Evolutionary conservation across 2,888 invertebrate species (phyloP), one percentile per base, ranked within the genome.

Genomic region (Brassicogethes aeneus): DNA sequence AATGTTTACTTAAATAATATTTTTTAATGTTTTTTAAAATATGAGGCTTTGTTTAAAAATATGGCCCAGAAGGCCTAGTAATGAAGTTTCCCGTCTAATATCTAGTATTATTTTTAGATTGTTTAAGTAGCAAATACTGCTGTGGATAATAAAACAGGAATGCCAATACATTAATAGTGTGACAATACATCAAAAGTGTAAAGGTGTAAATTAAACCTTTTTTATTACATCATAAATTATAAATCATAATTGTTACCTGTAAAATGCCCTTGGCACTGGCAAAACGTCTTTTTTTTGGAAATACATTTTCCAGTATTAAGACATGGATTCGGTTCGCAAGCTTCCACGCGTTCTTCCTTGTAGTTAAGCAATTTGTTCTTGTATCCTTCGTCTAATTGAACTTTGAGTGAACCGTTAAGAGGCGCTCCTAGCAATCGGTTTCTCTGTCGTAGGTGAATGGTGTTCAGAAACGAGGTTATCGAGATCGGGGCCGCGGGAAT

Each of bases 261-360:
- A 54, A 77, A 85, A 62, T 82, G 80, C 45, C 82, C 80, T 17
- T 68, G 66, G 59, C 86, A 86, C 48, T 81, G 79, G 57, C 87
- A 87, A 43, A 74, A 74, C 51, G 73, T 77, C 3, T 66, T 64
- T 15, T 76, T 76, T 35, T 75, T 77, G 2, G 70, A 62, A 3
- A 78, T 67, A 60, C 86, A 87, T 54, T 75, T 76, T 1, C 85
- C 86, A 8, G 74, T 77, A 59, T 83, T 77, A 45, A 76, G 68
- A 55, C 87, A 88, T 0, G 85, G 85, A 65, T 83, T 82, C 0
- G 85, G 85, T 37, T 72, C 70, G 61, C 86, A 87, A 0, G 80
- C 75, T 57, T 85, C 83, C 34, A 82, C 66, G 43, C 64, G 72
- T 39, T 76, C 77, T 33, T 77, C 76, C 1, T 72, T 65, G 15